Evolutionary conservation across 2,113 vertebrate genomes (phyloP).

Genomic region (Gallinago jamesoni): DNA sequence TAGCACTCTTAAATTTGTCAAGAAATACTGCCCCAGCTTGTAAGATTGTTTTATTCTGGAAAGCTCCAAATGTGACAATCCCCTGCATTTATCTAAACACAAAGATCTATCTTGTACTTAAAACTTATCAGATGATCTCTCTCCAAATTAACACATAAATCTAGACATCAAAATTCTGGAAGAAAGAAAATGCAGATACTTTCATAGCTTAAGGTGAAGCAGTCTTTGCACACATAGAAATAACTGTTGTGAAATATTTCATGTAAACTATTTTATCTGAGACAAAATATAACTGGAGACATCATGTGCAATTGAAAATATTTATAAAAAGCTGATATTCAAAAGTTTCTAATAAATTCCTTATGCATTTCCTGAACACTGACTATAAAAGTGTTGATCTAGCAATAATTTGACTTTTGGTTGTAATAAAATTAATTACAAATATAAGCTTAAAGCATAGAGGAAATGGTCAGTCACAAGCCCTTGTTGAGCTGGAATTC

Average conservation of each 20-base stretch:
- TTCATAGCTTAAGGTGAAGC: not conserved
- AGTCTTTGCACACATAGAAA: not conserved
- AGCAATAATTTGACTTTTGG: not conserved
- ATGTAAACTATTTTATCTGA: not conserved
- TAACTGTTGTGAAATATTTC: not conserved
- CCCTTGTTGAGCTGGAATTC: not conserved
- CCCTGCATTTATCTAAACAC: not conserved
- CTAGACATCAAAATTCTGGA: not conserved
- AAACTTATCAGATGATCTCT: not conserved
- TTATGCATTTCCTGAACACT: not conserved
- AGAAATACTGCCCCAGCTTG: not conserved
- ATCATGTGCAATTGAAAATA: not conserved
- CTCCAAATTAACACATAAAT: not conserved
- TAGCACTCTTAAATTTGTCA: not conserved
- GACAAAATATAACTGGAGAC: not conserved
- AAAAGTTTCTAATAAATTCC: not conserved
- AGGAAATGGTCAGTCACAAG: not conserved
- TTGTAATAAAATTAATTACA: not conserved
- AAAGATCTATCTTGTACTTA: not conserved
- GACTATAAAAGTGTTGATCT: not conserved
- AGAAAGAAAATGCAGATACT: not conserved
- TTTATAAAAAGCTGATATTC: not conserved
- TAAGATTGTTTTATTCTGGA: not conserved
- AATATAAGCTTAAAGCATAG: not conserved
- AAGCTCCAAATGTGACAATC: not conserved